Evolutionary conservation across 2,888 invertebrate species (phyloP).

Genomic region (Seira musarum): DNA sequence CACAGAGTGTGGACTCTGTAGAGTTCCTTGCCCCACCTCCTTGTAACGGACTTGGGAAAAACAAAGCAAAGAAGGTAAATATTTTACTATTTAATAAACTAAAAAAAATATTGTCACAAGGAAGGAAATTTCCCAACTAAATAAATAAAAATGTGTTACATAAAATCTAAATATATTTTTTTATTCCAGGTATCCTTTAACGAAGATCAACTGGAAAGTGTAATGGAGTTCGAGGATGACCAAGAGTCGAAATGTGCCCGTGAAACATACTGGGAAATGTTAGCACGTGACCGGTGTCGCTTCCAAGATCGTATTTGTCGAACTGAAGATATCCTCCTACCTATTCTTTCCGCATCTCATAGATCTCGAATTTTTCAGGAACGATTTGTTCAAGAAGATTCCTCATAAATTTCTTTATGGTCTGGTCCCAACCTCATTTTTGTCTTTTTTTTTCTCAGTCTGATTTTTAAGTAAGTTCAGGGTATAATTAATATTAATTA

Average conservation of each 20-base stretch:
- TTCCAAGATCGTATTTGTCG: constrained; percentile 74
- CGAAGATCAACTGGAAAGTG: constrained; percentile 72
- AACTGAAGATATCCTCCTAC: constrained; percentile 72
- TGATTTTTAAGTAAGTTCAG: too few relatives aligned
- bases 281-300: constrained; percentile 75
- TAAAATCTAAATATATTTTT: too few relatives aligned
- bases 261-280: constrained; percentile 77
- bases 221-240: constrained; percentile 76
- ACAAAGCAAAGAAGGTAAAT: constrained; percentile 41
- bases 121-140: not conserved
- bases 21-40: not conserved
- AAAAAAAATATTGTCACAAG: not conserved
- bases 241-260: constrained; percentile 76
- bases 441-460: too few relatives aligned
- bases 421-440: too few relatives aligned
- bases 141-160: too few relatives aligned
- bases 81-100: not conserved
- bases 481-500: too few relatives aligned
- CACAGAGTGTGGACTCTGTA: constrained; percentile 14
- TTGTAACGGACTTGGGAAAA: not conserved
- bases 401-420: too few relatives aligned
- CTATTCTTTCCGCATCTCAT: constrained; percentile 73
- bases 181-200: constrained; percentile 76
- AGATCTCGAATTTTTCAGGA: constrained; percentile 73
- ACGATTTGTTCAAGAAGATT: constrained; percentile 66